Evolutionary conservation across 64 coral and sea anemone species (phyloP).

Genomic region (Acropora yongei): DNA sequence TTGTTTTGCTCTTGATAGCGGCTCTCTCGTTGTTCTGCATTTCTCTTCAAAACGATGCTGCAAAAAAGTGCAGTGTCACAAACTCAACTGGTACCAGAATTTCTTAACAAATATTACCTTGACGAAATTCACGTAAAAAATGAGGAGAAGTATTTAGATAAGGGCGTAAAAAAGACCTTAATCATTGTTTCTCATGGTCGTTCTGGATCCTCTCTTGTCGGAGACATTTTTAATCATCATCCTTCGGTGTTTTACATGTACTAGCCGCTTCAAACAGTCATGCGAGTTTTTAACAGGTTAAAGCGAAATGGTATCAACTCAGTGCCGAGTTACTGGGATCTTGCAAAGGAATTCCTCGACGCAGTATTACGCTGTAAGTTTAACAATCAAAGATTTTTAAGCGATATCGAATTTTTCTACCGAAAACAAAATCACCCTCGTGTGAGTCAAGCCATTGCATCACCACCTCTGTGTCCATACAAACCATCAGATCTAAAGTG

Average conservation of each 20-base stretch:
- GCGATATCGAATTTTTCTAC: not conserved
- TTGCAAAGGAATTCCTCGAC: not conserved
- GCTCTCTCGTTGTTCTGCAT: not conserved
- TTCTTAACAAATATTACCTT: not conserved
- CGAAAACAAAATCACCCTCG: slow-evolving; percentile 5
- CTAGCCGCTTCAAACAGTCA: too few relatives aligned
- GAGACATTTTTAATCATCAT: too few relatives aligned
- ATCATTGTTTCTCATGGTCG: not conserved
- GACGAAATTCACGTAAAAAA: not conserved
- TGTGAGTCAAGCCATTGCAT: slow-evolving; percentile 27
- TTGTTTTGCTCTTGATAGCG: not conserved
- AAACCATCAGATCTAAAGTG: not conserved
- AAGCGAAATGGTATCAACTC: too few relatives aligned
- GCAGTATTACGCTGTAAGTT: slow-evolving; percentile 8
- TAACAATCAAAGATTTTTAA: not conserved
- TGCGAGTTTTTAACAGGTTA: too few relatives aligned
- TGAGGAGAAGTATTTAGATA: too few relatives aligned
- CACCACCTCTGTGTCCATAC: slow-evolving; percentile 28
- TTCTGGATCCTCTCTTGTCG: not conserved
- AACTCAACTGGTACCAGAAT: not conserved
- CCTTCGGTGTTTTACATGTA: too few relatives aligned
- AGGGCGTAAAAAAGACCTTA: not conserved
- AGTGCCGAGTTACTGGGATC: not conserved
- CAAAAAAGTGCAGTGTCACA: not conserved
- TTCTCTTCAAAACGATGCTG: not conserved